These are phyloP conservation scores for Brachionus koreanus DNA, from an alignment of 1,140 invertebrate species.

Conservation along the genomic window DNA sequence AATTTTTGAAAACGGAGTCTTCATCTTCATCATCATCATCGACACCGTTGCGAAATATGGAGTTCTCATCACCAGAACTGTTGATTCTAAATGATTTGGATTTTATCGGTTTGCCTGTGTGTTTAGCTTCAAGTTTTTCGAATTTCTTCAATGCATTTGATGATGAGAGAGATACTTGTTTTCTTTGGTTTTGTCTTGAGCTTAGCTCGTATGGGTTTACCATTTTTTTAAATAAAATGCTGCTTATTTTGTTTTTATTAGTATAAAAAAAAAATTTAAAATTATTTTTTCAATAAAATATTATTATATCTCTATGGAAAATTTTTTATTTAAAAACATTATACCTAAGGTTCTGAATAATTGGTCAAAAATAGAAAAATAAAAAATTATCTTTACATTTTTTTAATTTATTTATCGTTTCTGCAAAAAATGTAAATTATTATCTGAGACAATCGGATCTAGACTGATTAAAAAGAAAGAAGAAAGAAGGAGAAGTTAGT, in stretches of 20 bases:
- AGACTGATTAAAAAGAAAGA: too few relatives aligned
- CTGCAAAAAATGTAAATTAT: too few relatives aligned
- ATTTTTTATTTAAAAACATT: background rate
- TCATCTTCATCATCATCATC: constrained; percentile 31
- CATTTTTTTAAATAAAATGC: background rate
- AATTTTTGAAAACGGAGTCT: constrained; percentile 36
- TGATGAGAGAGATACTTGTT: background rate
- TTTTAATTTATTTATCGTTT: too few relatives aligned
- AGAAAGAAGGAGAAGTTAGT: too few relatives aligned
- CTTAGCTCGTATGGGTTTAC: background rate
- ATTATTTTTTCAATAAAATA: background rate
- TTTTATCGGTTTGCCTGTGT: background rate
- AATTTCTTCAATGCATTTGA: constrained; percentile 32
- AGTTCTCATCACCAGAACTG: background rate
- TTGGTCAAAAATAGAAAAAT: background rate
- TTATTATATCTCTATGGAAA: background rate
- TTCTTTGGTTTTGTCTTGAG: background rate
- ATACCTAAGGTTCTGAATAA: background rate
- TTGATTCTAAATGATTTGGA: background rate
- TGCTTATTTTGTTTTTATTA: background rate
- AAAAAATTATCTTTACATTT: too few relatives aligned
- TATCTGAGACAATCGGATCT: too few relatives aligned
- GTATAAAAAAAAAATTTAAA: background rate
- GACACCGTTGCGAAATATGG: background rate
- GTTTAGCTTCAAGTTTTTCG: constrained; percentile 16